Evolutionary conservation across 2,888 invertebrate species (phyloP).

Genomic region (Leucoptera coffeella): DNA sequence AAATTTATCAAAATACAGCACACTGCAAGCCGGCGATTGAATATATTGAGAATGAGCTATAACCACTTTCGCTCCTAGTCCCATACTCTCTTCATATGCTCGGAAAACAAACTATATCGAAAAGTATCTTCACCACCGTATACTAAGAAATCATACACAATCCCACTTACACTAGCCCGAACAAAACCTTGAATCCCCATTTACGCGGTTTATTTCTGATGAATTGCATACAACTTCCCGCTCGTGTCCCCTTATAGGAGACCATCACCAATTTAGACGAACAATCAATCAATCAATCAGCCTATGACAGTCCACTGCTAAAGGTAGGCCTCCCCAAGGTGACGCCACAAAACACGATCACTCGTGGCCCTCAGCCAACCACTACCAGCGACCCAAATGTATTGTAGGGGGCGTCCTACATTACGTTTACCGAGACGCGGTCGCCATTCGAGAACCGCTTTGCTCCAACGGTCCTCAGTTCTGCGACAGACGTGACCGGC

Average conservation of each 20-base stretch:
- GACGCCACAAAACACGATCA: too few species aligned
- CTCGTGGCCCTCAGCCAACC: too few species aligned
- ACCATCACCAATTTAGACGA: too few species aligned
- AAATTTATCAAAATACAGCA: slow-evolving; percentile 8
- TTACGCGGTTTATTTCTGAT: slow-evolving; percentile 12
- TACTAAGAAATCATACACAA: slow-evolving; percentile 11
- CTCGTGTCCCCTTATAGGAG: slow-evolving; percentile 14
- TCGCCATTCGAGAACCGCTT: too few species aligned
- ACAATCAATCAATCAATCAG: too few species aligned
- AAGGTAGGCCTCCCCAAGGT: slow-evolving; percentile 10
- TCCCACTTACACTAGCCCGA: slow-evolving; percentile 9
- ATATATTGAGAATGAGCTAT: slow-evolving; percentile 8
- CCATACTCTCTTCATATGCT: slow-evolving; percentile 8
- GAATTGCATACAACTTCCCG: slow-evolving; percentile 12
- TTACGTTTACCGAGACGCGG: too few species aligned
- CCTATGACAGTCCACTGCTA: slow-evolving; percentile 13
- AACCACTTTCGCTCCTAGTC: slow-evolving; percentile 10
- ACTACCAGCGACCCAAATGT: too few species aligned
- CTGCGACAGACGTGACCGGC: too few species aligned
- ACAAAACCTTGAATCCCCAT: slow-evolving; percentile 13
- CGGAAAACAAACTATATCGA: slow-evolving; percentile 5
- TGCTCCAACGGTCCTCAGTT: too few species aligned
- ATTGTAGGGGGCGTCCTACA: too few species aligned
- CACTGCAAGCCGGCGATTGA: slow-evolving; percentile 1
- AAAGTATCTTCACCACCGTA: slow-evolving; percentile 12